A percentile compares a stretch with the other conserved stretches of the same genome.
Conservation (phyloP, 2,888 invertebrate species). For the Lasioglossum villosulum region DNA sequence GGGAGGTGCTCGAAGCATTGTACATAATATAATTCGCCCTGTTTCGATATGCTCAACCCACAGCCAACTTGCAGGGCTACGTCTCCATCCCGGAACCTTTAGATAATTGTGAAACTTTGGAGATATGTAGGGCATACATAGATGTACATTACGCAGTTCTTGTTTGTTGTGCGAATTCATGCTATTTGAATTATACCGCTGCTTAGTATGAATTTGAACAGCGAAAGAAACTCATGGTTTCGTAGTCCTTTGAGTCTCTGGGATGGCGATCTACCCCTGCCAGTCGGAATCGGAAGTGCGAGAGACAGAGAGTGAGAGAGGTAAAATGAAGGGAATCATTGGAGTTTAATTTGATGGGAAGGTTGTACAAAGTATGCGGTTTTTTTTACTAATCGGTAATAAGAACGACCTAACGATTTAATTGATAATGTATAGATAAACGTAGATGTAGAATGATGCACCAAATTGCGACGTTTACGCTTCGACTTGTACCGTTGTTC, state of each 20-base stretch:
- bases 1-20: conserved; percentile 62
- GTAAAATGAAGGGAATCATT: background rate
- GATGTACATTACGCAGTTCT: background rate
- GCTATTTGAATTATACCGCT: background rate
- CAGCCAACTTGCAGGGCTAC: conserved; percentile 24
- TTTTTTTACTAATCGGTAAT: conserved; percentile 30
- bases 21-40: conserved; percentile 67
- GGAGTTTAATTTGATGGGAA: background rate
- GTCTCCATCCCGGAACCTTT: background rate
- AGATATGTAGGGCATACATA: background rate
- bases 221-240: background rate
- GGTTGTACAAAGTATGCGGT: conserved; percentile 29
- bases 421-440: conserved; percentile 19
- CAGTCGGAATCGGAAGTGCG: conserved; percentile 9
- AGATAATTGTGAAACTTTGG: background rate
- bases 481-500: background rate
- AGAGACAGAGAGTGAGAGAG: background rate
- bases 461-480: conserved; percentile 13
- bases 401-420: conserved; percentile 24
- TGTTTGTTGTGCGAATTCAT: background rate
- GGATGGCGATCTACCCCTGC: background rate
- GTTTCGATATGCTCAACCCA: conserved; percentile 39
- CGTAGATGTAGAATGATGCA: conserved; percentile 8
- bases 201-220: background rate
- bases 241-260: background rate